A percentile compares a stretch with the other conserved stretches of the same genome.
phyloP scores from a whole-genome alignment of 2,797 vertebrate species.

The Lemur catta region DNA sequence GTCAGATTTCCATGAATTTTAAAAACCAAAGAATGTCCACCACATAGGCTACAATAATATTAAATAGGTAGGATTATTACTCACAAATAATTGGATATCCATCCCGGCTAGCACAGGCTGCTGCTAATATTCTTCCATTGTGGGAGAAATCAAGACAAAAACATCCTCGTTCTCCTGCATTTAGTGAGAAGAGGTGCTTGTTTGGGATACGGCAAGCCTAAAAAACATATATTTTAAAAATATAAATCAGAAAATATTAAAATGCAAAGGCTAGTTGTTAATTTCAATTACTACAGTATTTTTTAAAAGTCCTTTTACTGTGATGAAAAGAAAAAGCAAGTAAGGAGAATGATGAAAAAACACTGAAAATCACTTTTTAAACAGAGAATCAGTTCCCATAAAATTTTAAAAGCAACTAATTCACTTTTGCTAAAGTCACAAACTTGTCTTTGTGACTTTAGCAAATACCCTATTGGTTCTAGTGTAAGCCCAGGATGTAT shows the following conservation, averaged over 20 bases:
- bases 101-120: constrained; percentile 94
- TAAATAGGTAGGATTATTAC: constrained; percentile 57
- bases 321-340: background rate
- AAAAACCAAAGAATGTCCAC: background rate
- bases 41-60: background rate
- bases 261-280: constrained; percentile 10
- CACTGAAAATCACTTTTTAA: background rate
- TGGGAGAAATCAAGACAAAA: constrained; percentile 93
- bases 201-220: constrained; percentile 97
- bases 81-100: constrained; percentile 94
- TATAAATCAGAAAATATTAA: constrained; percentile 47
- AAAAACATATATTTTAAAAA: constrained; percentile 32
- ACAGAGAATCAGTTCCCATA: background rate
- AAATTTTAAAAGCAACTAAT: background rate
- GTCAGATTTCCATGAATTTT: constrained; percentile 13
- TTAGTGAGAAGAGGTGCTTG: constrained; percentile 90
- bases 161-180: constrained; percentile 94
- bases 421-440: background rate
- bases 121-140: constrained; percentile 90
- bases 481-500: background rate
- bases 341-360: background rate
- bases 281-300: constrained; percentile 10
- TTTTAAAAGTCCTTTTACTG: background rate
- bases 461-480: background rate
- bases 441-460: background rate